Percentiles rank a stretch among this genome's conserved stretches.
Conservation (phyloP, 1,140 invertebrate genomes). For the Dufourea novaeangliae region DNA sequence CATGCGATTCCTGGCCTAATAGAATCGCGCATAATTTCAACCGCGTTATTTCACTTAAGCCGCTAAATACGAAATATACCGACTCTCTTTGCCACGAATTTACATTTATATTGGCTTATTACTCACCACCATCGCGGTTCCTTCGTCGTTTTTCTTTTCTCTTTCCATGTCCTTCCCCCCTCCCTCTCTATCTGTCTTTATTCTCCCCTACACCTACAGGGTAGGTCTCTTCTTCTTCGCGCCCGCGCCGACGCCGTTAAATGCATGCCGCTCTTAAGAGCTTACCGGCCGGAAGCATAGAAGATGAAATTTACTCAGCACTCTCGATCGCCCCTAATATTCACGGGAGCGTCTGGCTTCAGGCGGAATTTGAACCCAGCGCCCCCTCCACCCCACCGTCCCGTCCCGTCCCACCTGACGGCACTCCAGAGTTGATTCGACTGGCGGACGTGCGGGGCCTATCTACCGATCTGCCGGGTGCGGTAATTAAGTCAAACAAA, state of each 20-base stretch:
- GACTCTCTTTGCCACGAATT: constrained; percentile 52
- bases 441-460: constrained; percentile 58
- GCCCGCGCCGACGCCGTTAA: neutral
- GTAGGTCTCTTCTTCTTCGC: no score
- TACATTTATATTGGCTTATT: constrained; percentile 69
- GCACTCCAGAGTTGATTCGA: constrained; percentile 51
- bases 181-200: neutral
- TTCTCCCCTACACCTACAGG: no score
- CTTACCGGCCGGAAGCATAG: constrained; percentile 57
- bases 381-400: no score
- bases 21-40: constrained; percentile 51
- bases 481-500: constrained; percentile 68
- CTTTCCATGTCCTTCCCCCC: neutral
- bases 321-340: constrained; percentile 57
- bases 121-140: constrained; percentile 36
- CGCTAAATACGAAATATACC: constrained; percentile 63
- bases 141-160: constrained; percentile 31
- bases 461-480: constrained; percentile 61
- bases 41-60: constrained; percentile 62
- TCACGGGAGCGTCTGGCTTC: constrained; percentile 39
- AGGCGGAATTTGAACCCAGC: constrained; percentile 46
- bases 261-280: constrained; percentile 56
- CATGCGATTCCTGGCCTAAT: constrained; percentile 17
- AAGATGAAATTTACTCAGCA: constrained; percentile 62
- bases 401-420: no score